phyloP scores from a whole-genome alignment of 2,113 vertebrate species.

The Catharus fuscescens region DNA sequence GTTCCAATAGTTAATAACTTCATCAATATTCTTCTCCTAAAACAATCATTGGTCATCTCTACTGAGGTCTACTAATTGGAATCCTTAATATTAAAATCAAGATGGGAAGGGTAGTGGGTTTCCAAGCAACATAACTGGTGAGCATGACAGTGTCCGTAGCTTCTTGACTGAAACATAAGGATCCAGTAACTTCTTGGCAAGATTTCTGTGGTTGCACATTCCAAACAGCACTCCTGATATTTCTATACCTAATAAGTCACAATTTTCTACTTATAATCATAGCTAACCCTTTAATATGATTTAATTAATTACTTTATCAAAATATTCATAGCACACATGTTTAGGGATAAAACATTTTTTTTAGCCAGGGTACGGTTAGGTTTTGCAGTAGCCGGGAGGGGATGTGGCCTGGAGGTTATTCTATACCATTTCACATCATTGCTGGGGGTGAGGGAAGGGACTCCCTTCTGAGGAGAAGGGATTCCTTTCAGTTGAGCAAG shows the following conservation, averaged over 20 bases:
- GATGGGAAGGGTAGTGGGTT: neutral
- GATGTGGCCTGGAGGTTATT: neutral
- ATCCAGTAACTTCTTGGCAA: neutral
- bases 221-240: neutral
- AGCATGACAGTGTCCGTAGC: rapidly evolving
- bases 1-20: neutral
- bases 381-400: neutral
- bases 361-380: neutral
- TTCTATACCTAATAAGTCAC: neutral
- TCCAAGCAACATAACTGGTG: neutral
- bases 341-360: neutral
- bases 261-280: neutral
- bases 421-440: neutral
- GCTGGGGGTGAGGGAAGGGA: neutral
- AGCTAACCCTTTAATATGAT: neutral
- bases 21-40: neutral
- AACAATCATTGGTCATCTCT: neutral
- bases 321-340: neutral
- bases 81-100: neutral
- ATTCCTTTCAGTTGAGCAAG: neutral
- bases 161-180: neutral
- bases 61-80: neutral
- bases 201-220: neutral
- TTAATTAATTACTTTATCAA: neutral
- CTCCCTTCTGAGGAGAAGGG: neutral